phyloP scores from a whole-genome alignment of 2,113 vertebrate genomes.

The Romanogobio albipinnatus region DNA sequence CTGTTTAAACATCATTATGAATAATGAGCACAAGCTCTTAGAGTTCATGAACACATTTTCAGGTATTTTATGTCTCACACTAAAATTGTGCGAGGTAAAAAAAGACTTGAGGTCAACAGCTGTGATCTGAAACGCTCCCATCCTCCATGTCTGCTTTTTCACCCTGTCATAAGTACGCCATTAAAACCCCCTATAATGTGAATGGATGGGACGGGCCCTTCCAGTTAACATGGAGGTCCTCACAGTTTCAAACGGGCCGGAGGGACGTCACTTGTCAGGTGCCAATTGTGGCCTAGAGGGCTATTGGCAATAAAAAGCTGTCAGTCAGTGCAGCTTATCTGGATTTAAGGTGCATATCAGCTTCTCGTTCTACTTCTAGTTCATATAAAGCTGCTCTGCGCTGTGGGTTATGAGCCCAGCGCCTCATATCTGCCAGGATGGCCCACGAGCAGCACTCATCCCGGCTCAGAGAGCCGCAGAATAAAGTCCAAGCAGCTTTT shows the following conservation, averaged over 20 bases:
- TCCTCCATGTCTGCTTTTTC: background rate
- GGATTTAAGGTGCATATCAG: constrained; percentile 25
- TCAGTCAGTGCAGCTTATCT: constrained; percentile 17
- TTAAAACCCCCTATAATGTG: constrained; percentile 2
- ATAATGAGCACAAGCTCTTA: background rate
- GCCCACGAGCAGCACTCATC: constrained; percentile 8
- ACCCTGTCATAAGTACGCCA: background rate
- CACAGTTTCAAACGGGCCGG: background rate
- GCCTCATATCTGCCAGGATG: constrained; percentile 30
- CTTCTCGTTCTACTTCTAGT: constrained; percentile 3
- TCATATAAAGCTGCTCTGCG: constrained; percentile 18
- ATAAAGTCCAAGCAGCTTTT: constrained; percentile 23
- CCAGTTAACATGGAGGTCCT: background rate
- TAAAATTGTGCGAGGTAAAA: background rate
- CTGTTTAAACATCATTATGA: background rate
- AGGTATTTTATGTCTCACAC: background rate
- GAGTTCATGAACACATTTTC: background rate
- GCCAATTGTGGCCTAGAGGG: background rate
- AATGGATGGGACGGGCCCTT: background rate
- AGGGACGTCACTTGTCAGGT: constrained; percentile 14
- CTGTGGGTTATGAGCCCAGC: background rate
- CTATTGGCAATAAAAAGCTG: constrained; percentile 21
- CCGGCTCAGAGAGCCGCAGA: background rate
- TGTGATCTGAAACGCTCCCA: background rate
- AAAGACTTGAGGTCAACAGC: background rate